Percentiles rank a stretch among this genome's conserved stretches.
These are phyloP conservation scores for Diarsia dahlii DNA, from an alignment of 2,888 invertebrate genomes.

Conservation along the genomic window DNA sequence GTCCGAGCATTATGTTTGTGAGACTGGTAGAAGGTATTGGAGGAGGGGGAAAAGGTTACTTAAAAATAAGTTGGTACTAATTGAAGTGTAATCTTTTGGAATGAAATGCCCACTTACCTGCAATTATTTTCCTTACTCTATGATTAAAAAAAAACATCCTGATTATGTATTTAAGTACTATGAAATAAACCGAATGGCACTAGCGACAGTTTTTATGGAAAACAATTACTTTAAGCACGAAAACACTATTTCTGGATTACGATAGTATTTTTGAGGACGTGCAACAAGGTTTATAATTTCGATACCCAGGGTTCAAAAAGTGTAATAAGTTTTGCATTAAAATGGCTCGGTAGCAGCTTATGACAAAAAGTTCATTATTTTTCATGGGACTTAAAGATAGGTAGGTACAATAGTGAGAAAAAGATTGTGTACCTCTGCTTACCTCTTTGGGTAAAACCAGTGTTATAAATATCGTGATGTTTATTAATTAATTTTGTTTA, in stretches of 20 bases:
- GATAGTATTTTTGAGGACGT: background rate
- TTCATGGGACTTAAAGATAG: too few species aligned
- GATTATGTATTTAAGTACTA: too few species aligned
- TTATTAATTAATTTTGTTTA: background rate
- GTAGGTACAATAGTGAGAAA: background rate
- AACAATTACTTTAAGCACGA: too few species aligned
- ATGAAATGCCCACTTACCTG: background rate
- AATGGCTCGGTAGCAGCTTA: background rate
- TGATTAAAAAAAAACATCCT: too few species aligned
- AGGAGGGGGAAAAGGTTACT: background rate
- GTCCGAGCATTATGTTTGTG: background rate
- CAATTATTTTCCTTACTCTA: background rate
- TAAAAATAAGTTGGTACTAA: background rate
- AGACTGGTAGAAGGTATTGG: background rate
- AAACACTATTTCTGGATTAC: background rate
- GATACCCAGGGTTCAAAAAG: background rate
- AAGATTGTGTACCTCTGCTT: background rate
- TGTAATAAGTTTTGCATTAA: background rate
- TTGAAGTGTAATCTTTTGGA: background rate
- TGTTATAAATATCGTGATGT: background rate
- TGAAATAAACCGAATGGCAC: too few species aligned
- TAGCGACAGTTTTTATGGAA: too few species aligned
- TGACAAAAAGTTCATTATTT: background rate
- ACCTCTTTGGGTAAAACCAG: background rate
- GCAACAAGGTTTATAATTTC: background rate